These are phyloP conservation scores for Thunnus thynnus DNA, from an alignment of 2,113 vertebrate genomes.

Conservation along the genomic window DNA sequence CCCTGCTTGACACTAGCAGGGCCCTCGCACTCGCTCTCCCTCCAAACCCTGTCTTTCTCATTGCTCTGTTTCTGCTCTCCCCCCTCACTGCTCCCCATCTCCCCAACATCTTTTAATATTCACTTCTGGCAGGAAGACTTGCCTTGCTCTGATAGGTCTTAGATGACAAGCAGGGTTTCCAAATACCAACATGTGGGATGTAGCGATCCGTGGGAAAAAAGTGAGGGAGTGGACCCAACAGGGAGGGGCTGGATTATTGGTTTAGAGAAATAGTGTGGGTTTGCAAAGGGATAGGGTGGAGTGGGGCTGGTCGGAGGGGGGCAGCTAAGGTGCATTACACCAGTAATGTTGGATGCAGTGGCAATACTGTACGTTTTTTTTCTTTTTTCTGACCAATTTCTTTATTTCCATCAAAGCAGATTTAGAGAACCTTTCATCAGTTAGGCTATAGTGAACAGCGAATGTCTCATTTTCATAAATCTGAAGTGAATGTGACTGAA, in stretches of 20 bases:
- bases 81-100: conserved; percentile 37
- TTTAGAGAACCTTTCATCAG: neutral
- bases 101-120: conserved; percentile 79
- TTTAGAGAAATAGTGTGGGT: conserved; percentile 64
- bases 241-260: conserved; percentile 77
- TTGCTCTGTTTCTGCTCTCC: conserved; percentile 16
- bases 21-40: conserved; percentile 62
- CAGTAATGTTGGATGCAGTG: neutral
- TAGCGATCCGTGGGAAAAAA: conserved; percentile 80
- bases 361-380: neutral
- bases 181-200: conserved; percentile 75
- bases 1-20: conserved; percentile 67
- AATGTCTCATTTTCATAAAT: neutral
- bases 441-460: neutral
- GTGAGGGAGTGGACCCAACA: conserved; percentile 60
- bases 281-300: conserved; percentile 21
- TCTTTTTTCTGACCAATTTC: neutral
- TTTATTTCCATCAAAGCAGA: neutral
- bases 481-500: neutral
- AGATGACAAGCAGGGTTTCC: conserved; percentile 72
- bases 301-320: conserved; percentile 16
- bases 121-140: conserved; percentile 69
- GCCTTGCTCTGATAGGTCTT: conserved; percentile 71
- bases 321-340: conserved; percentile 2
- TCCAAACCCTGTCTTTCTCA: conserved; percentile 48